These are phyloP conservation scores for Tenualosa ilisha DNA, from an alignment of 2,797 vertebrate genomes.

Conservation along the genomic window DNA sequence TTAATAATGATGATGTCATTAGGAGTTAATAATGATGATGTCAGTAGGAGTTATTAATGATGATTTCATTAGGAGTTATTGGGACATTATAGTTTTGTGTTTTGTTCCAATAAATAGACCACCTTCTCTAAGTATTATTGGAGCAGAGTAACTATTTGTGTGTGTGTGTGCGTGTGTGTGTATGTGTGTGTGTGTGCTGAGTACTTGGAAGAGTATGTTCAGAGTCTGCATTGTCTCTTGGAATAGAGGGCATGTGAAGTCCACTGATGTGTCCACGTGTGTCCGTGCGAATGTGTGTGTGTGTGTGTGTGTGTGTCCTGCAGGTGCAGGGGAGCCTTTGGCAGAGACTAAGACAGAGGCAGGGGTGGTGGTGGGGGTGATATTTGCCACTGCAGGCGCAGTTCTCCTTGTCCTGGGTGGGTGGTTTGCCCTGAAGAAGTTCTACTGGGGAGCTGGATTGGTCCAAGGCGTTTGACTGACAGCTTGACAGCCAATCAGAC, in stretches of 20 bases:
- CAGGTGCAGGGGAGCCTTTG: conserved; percentile 47
- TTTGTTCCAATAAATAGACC: too few species aligned
- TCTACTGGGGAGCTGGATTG: conserved; percentile 49
- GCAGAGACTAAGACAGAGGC: conserved; percentile 41
- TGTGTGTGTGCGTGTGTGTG: too few species aligned
- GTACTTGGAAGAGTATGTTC: too few species aligned
- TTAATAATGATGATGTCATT: too few species aligned
- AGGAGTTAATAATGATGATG: too few species aligned
- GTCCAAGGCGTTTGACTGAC: conserved; percentile 53
- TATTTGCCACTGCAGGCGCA: conserved; percentile 64
- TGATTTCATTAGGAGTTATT: too few species aligned
- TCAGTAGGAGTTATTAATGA: too few species aligned
- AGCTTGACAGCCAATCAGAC: not conserved
- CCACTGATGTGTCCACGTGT: not conserved
- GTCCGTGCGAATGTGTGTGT: not conserved
- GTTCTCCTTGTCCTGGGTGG: conserved; percentile 62
- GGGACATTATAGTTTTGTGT: too few species aligned
- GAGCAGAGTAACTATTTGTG: too few species aligned
- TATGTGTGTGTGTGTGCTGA: not conserved
- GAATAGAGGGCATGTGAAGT: too few species aligned
- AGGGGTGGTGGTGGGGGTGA: conserved; percentile 61
- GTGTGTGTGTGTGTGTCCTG: not conserved
- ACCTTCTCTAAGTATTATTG: too few species aligned
- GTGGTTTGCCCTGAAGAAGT: conserved; percentile 72
- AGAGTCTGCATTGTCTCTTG: not conserved